phyloP scores from a whole-genome alignment of 2,797 vertebrate genomes.

The Malurus splendens region DNA sequence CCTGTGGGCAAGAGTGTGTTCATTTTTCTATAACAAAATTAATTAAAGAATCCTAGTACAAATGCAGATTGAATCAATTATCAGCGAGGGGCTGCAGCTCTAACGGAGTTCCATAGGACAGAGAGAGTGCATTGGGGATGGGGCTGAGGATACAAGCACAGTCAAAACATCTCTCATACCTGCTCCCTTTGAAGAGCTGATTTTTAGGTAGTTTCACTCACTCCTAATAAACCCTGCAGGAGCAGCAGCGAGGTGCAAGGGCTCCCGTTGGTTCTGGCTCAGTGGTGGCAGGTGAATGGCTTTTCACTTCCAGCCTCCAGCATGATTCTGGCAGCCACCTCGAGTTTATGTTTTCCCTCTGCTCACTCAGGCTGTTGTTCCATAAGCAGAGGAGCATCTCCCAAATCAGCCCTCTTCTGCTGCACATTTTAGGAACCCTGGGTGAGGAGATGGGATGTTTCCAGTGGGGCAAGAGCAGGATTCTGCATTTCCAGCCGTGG shows the following conservation, averaged over 20 bases:
- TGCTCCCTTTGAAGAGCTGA: not conserved
- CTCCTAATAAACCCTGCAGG: not conserved
- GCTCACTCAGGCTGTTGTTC: not conserved
- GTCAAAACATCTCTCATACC: not conserved
- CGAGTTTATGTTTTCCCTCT: not conserved
- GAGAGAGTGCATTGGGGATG: not conserved
- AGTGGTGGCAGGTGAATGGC: not conserved
- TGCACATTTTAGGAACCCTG: not conserved
- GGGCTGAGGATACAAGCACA: not conserved
- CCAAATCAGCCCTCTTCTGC: not conserved
- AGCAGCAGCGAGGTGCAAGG: not conserved
- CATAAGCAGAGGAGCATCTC: not conserved
- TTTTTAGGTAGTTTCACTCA: not conserved
- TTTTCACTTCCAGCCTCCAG: not conserved
- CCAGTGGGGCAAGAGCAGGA: not conserved
- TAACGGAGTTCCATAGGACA: not conserved
- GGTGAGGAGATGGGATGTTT: too few relatives aligned
- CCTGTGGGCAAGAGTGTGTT: not conserved
- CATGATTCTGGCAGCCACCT: not conserved
- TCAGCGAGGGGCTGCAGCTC: not conserved
- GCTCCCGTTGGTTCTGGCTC: not conserved
- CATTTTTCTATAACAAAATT: slow-evolving; percentile 16
- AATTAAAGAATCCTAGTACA: not conserved
- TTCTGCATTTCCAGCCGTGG: fast-evolving
- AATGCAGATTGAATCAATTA: slow-evolving; percentile 1